Percentiles rank a stretch among this genome's conserved stretches.
Conservation (phyloP, 1,140 invertebrate genomes). For the Lamellibrachia luymesi region DNA sequence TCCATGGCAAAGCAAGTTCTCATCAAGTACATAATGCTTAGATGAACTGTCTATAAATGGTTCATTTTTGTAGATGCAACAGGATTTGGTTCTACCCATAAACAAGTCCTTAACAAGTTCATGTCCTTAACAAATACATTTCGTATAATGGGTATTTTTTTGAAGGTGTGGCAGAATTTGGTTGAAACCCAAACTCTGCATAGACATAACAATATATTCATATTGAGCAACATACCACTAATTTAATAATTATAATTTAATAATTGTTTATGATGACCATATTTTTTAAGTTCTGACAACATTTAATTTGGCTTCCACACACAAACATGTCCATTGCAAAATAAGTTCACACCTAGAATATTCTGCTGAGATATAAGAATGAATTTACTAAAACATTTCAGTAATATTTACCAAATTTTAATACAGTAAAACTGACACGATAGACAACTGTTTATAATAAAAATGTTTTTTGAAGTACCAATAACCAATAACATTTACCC, state of each 20-base stretch:
- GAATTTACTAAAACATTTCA: not conserved
- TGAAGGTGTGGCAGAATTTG: too few relatives aligned
- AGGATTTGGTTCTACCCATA: not conserved
- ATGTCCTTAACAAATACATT: not conserved
- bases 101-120: not conserved
- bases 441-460: not conserved
- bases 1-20: not conserved
- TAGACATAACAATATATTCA: not conserved
- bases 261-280: not conserved
- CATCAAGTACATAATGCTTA: not conserved
- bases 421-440: not conserved
- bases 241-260: not conserved
- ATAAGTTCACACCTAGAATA: not conserved
- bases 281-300: not conserved
- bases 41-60: not conserved
- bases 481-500: not conserved
- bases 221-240: not conserved
- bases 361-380: not conserved
- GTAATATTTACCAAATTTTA: not conserved
- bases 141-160: too few relatives aligned
- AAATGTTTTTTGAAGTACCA: not conserved
- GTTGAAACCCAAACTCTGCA: not conserved
- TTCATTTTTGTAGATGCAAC: not conserved
- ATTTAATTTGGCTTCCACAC: not conserved
- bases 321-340: not conserved